A percentile compares a stretch with the other conserved stretches of the same genome.
phyloP scores from a whole-genome alignment of 35 echinoderm and acorn worm genomes.

The Apostichopus californicus region DNA sequence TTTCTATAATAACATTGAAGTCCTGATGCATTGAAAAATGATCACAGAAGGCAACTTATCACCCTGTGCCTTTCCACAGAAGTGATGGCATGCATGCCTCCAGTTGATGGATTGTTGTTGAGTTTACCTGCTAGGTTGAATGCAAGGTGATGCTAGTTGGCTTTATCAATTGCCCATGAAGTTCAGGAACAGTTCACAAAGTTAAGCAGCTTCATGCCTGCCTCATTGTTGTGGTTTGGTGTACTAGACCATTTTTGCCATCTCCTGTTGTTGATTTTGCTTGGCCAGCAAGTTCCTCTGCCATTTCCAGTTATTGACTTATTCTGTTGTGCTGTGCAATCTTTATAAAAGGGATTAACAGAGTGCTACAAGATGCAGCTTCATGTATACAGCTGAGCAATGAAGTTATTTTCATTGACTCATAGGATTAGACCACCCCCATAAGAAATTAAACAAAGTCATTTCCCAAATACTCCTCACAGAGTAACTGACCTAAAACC shows the following conservation, averaged over 20 bases:
- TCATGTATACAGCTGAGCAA: constrained; percentile 41
- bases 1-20: too few species aligned
- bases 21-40: too few species aligned
- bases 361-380: constrained; percentile 9
- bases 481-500: neutral
- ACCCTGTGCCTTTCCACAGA: too few species aligned
- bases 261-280: neutral
- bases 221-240: neutral
- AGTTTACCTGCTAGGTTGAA: too few species aligned
- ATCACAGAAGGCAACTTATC: too few species aligned
- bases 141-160: neutral
- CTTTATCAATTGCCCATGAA: neutral
- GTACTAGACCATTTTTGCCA: neutral
- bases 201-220: neutral
- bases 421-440: constrained; percentile 27
- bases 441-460: neutral
- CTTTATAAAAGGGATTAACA: constrained; percentile 38
- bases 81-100: too few species aligned
- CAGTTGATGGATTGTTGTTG: too few species aligned
- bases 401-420: constrained; percentile 23
- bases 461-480: constrained; percentile 3
- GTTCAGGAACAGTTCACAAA: neutral
- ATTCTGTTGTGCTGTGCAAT: constrained; percentile 5
- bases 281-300: neutral
- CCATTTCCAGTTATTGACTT: constrained; percentile 47